Percentiles rank a stretch among this genome's conserved stretches.
phyloP scores from a whole-genome alignment of 2,113 vertebrate genomes.

The Artemisiospiza belli region DNA sequence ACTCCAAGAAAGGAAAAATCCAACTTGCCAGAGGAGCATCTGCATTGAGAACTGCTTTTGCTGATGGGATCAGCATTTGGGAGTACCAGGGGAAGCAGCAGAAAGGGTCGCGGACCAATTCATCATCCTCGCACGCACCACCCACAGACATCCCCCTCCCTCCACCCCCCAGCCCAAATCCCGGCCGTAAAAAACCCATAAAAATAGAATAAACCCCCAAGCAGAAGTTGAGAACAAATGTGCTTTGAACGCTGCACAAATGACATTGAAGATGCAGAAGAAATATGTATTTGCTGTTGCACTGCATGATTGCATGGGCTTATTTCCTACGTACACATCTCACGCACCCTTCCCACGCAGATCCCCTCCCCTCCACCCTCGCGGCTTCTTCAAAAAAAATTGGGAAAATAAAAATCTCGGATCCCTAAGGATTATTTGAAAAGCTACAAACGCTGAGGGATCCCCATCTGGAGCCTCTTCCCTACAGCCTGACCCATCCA shows the following conservation, averaged over 20 bases:
- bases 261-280: slow-evolving; percentile 64
- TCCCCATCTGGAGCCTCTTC: background rate
- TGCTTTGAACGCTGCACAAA: background rate
- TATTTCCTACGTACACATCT: background rate
- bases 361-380: background rate
- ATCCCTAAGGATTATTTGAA: background rate
- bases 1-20: background rate
- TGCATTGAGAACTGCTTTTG: slow-evolving; percentile 13
- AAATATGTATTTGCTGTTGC: slow-evolving; percentile 13
- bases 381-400: background rate
- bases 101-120: background rate
- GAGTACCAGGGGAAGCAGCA: background rate
- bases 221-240: background rate
- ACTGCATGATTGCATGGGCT: background rate
- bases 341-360: slow-evolving; percentile 15
- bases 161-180: background rate
- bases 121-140: background rate
- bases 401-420: background rate
- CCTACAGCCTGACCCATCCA: background rate
- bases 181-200: rapidly evolving
- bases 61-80: background rate
- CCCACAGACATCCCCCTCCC: background rate
- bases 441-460: background rate
- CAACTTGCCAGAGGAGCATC: slow-evolving; percentile 31
- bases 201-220: background rate